Evolutionary conservation across 2,888 invertebrate species (phyloP).

Genomic region (Quadriops clusia): DNA sequence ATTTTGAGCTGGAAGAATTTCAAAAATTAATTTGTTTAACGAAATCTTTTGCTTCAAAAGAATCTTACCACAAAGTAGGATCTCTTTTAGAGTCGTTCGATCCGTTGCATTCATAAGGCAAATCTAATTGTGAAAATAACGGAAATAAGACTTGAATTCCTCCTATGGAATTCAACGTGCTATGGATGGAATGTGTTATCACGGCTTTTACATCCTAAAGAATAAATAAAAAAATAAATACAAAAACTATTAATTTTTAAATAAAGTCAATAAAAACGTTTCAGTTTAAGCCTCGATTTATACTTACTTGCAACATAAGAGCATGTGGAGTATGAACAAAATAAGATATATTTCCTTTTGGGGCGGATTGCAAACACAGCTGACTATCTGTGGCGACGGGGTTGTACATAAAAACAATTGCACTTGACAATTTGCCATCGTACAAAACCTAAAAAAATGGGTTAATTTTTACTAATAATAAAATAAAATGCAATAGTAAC

Average conservation of each 20-base stretch:
- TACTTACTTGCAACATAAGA: constrained; percentile 85
- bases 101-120: constrained; percentile 73
- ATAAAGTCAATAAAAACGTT: constrained; percentile 1
- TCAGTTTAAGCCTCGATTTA: neutral
- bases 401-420: constrained; percentile 99
- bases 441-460: constrained; percentile 75
- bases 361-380: constrained; percentile 94
- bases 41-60: constrained; percentile 1
- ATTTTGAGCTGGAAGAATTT: constrained; percentile 63
- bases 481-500: constrained; percentile 5
- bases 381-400: constrained; percentile 99
- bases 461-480: constrained; percentile 4
- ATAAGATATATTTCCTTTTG: constrained; percentile 93
- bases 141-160: constrained; percentile 98
- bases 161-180: constrained; percentile 96
- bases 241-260: neutral
- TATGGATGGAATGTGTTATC: constrained; percentile 97
- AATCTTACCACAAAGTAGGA: constrained; percentile 80
- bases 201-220: constrained; percentile 94
- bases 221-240: constrained; percentile 3
- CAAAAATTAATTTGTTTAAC: neutral
- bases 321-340: constrained; percentile 99
- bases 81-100: constrained; percentile 69
- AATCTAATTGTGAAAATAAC: constrained; percentile 92
- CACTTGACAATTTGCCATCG: constrained; percentile 93